Conservation (phyloP, 2,797 vertebrate genomes). For the Crocidura indochinensis region DNA sequence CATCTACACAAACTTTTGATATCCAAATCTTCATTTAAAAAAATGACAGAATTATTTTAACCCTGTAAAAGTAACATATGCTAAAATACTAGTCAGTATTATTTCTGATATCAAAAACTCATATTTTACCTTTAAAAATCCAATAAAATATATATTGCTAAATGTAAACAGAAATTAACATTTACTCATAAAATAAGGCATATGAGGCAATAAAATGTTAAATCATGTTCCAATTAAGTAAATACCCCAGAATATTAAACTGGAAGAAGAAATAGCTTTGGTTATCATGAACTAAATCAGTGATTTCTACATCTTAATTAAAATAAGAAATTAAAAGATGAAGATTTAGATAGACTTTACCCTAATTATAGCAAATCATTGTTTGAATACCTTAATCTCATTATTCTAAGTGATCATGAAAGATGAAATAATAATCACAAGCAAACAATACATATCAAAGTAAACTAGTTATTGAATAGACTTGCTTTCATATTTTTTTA, state of each 20-base stretch:
- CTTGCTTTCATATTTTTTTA: slow-evolving; percentile 74
- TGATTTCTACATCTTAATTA: slow-evolving; percentile 75
- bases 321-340: slow-evolving; percentile 69
- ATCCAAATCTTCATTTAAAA: slow-evolving; percentile 7
- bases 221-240: slow-evolving; percentile 73
- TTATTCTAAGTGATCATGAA: slow-evolving; percentile 62
- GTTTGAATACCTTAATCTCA: slow-evolving; percentile 60
- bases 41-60: slow-evolving; percentile 31
- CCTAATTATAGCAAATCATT: slow-evolving; percentile 77
- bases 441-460: slow-evolving; percentile 46
- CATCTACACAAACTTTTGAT: slow-evolving; percentile 40
- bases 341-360: slow-evolving; percentile 63
- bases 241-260: slow-evolving; percentile 77
- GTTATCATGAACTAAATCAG: slow-evolving; percentile 72
- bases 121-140: slow-evolving; percentile 68
- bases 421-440: slow-evolving; percentile 75
- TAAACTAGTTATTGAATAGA: slow-evolving; percentile 76
- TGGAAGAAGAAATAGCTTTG: slow-evolving; percentile 71
- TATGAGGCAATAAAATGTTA: slow-evolving; percentile 72
- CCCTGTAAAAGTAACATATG: neutral
- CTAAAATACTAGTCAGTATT: slow-evolving; percentile 1
- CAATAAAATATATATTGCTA: slow-evolving; percentile 67
- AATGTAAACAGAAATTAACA: slow-evolving; percentile 78
- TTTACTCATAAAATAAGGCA: slow-evolving; percentile 74
- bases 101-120: slow-evolving; percentile 60